Conservation (phyloP, 2,888 invertebrate genomes). For the Incurvaria masculella region DNA sequence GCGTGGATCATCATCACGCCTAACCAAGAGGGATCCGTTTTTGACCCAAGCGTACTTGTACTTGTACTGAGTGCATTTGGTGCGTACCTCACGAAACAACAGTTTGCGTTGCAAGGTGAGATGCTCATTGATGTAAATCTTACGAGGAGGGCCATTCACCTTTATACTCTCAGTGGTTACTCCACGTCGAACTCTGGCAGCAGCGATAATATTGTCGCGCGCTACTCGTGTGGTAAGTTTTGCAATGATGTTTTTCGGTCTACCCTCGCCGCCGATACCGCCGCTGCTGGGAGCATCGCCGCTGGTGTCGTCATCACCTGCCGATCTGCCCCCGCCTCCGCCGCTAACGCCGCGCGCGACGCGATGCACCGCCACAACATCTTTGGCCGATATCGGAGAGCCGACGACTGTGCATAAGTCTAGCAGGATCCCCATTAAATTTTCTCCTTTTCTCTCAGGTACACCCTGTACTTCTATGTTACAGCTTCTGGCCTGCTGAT, state of each 20-base stretch:
- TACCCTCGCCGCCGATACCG: background rate
- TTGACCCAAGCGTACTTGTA: background rate
- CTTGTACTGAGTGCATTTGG: background rate
- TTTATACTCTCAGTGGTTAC: background rate
- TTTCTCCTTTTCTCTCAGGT: background rate
- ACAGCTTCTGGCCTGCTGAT: background rate
- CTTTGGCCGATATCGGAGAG: background rate
- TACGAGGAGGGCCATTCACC: background rate
- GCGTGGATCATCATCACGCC: background rate
- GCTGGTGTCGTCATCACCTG: background rate
- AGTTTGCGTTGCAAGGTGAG: background rate
- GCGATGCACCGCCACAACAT: background rate
- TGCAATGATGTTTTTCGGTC: background rate
- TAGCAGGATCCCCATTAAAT: background rate
- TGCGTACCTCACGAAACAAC: background rate
- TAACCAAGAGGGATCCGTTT: background rate
- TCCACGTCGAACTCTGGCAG: background rate
- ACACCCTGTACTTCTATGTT: background rate
- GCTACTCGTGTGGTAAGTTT: background rate
- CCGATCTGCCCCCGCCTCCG: background rate
- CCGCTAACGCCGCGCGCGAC: background rate
- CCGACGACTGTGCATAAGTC: background rate
- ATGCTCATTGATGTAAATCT: conserved; percentile 3
- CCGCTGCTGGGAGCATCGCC: background rate
- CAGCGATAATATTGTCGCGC: conserved; percentile 2